Conservation (phyloP, 2,888 invertebrate species). For the Tipula unca region DNA sequence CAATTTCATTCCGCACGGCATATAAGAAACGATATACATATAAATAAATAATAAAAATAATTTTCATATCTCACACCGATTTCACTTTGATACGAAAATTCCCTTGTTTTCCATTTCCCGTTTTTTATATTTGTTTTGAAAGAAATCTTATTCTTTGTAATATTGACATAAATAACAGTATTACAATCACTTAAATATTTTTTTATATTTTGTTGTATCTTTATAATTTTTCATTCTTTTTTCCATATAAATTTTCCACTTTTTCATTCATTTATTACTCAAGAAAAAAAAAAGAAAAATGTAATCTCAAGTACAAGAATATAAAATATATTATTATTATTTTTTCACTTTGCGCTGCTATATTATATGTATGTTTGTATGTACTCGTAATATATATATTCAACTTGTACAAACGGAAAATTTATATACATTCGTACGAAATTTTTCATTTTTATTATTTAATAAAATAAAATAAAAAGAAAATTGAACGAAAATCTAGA, state of each 20-base stretch:
- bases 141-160: background rate
- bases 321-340: background rate
- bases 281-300: background rate
- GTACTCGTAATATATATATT: too few species aligned
- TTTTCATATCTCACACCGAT: background rate
- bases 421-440: background rate
- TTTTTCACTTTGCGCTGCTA: background rate
- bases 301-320: background rate
- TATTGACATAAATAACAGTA: conserved; percentile 14
- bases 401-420: background rate
- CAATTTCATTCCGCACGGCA: background rate
- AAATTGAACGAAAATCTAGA: background rate
- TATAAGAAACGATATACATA: background rate
- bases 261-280: conserved; percentile 4
- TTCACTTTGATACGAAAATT: background rate
- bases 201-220: background rate
- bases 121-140: background rate
- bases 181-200: background rate
- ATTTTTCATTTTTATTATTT: background rate
- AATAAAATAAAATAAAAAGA: background rate
- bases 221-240: conserved; percentile 9
- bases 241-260: background rate
- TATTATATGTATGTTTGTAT: background rate
- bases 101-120: background rate
- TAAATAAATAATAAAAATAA: background rate